Percentiles rank a stretch among this genome's conserved stretches.
These are phyloP conservation scores for Anniella stebbinsi DNA, from an alignment of 2,797 vertebrate species.

Conservation along the genomic window DNA sequence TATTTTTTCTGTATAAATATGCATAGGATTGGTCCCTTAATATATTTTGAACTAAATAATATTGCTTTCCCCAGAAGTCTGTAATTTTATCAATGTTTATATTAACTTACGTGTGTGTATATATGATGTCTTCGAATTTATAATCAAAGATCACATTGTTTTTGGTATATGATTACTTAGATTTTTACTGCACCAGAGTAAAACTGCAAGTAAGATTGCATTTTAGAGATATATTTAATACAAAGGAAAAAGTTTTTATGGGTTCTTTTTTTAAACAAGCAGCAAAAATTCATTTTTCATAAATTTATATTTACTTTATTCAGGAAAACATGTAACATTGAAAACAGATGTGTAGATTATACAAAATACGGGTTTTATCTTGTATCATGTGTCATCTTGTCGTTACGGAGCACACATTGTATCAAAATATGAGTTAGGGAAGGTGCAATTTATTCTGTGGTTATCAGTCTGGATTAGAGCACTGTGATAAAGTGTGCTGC, in stretches of 20 bases:
- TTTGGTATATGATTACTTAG: background rate
- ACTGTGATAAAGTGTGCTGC: conserved; percentile 77
- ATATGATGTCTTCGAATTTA: background rate
- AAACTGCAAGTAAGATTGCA: conserved; percentile 62
- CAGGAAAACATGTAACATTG: conserved; percentile 72
- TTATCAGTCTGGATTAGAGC: conserved; percentile 77
- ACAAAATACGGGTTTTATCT: conserved; percentile 76
- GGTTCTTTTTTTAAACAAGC: conserved; percentile 51
- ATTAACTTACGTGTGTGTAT: conserved; percentile 30
- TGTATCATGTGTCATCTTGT: conserved; percentile 75
- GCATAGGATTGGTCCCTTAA: conserved; percentile 30
- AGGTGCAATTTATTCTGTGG: conserved; percentile 78
- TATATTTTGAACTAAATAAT: conserved; percentile 52
- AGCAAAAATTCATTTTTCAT: conserved; percentile 55
- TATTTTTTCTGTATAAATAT: too few relatives aligned
- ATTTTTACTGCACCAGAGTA: conserved; percentile 16
- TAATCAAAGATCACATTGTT: background rate
- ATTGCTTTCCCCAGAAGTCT: conserved; percentile 29
- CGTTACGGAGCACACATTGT: conserved; percentile 74
- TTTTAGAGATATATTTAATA: conserved; percentile 64
- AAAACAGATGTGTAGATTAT: conserved; percentile 77
- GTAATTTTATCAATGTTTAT: conserved; percentile 48
- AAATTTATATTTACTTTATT: conserved; percentile 74
- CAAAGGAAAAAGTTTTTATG: conserved; percentile 67
- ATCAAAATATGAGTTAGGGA: conserved; percentile 72